A percentile compares a stretch with the other conserved stretches of the same genome.
Evolutionary conservation across 2,113 vertebrate species (phyloP).

Genomic region (Elephantulus edwardii): DNA sequence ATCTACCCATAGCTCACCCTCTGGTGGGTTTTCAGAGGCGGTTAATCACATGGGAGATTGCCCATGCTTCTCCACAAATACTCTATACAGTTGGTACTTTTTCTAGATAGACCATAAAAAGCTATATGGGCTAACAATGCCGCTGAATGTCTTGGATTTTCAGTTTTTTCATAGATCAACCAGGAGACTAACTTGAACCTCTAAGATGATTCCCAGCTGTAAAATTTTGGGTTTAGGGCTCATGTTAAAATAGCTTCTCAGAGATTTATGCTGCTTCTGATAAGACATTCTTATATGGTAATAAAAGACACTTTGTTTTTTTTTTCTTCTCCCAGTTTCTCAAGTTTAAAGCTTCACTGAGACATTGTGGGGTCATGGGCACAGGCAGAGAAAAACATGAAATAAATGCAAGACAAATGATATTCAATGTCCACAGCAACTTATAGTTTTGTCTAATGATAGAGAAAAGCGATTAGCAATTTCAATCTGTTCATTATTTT

Average conservation of each 20-base stretch:
- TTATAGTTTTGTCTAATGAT: not conserved
- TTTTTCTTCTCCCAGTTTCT: not conserved
- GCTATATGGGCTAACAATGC: not conserved
- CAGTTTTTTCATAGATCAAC: not conserved
- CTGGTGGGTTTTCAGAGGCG: too few relatives aligned
- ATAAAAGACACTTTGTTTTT: not conserved
- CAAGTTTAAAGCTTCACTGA: not conserved
- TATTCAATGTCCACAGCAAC: not conserved
- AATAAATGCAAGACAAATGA: not conserved
- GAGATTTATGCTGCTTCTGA: not conserved
- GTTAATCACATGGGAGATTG: too few relatives aligned
- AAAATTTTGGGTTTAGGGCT: not conserved
- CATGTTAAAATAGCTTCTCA: not conserved
- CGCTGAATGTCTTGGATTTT: not conserved
- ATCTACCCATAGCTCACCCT: too few relatives aligned
- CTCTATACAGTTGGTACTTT: not conserved
- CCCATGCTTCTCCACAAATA: too few relatives aligned
- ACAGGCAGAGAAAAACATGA: not conserved
- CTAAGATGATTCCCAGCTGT: too few relatives aligned
- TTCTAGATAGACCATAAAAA: not conserved
- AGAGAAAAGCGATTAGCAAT: conserved; percentile 1
- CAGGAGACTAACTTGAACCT: not conserved
- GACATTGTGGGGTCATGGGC: not conserved
- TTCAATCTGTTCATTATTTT: conserved; percentile 2
- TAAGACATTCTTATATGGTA: not conserved